Base-by-base conservation (phyloP, 2,797 vertebrate species). In the Danio aesculapii region DNA sequence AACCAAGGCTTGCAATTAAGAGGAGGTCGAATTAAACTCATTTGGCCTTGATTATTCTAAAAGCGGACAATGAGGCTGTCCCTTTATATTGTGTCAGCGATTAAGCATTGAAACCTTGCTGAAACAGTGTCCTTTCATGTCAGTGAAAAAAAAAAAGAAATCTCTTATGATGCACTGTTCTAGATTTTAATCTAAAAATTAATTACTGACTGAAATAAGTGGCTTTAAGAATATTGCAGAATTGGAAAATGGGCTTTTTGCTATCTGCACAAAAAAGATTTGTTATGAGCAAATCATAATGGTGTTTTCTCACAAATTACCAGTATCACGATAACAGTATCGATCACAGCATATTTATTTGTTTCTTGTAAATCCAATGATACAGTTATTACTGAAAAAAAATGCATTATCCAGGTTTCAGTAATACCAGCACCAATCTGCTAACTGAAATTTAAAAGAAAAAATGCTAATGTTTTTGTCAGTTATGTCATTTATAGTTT, bases 1-100 rank as follows among this genome's bases (percentile, higher is more conserved):
- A 88, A 88, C 89, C 85, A 86, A 86, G 86, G 87, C 58, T 87
- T 87, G 89, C 90, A 90, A 92, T 92, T 91, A 92, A 87, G 79
- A 84, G 78, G 61, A 69, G 85, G 80, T 90, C 84, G 86, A 91
- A 91, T 91, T 90, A 91, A 87, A 88, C 85, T 85, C 77, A 77
- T 16, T 85, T 69, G 78, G 86, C 77, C 84, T 1, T 57, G 81
- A 83, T 87, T 88, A 87, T 92, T 86, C 88, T 16, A 59, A 69
- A 69, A 12, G 55, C 21, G 49, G 44, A 90, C 50, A 39, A 70
- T n/a, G 68, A 49, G 8, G 49, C 7, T 72, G 70, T 72, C 17
- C 43, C 12, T 75, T 50, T 59, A 58, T 47, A 69, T 17, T 59
- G 16, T 69, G 44, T 77, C 82, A 19, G 52, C 14, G n/a, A 73